Base-by-base conservation (phyloP, 92 coral and sea anemone genomes). In the Heteractis magnifica region DNA sequence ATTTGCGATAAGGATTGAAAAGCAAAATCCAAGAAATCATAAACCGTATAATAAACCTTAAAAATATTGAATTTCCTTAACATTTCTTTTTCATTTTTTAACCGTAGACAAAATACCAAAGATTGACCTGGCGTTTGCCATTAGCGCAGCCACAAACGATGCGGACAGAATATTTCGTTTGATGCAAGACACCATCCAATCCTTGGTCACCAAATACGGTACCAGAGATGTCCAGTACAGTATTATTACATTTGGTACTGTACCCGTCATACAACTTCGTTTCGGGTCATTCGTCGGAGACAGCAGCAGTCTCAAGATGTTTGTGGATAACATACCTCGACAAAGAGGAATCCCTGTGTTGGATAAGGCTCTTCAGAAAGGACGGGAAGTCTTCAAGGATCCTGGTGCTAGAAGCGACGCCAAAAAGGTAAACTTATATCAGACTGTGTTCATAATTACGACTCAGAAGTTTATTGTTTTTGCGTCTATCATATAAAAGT, bases 171-270 rank as follows among this genome's bases (percentile, higher is more conserved):
- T 87, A 16, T 89, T 88, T 72, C 79, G 77, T 52, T 85, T 80
- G 56, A 89, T 95, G 92, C 94, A 93, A 85, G 92, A 90, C 80
- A 84, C 91, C 51, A 89, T 92, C 77, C 90, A 93, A 79, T 85
- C 87, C 49, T 77, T 92, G 19, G 85, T 95, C 81, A 93, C 91
- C 87, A 91, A 92, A 13, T 92, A 93, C 79, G 95, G 94, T 26
- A 71, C 92, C 18, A 82, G 85, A 6, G 87, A 80, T 49, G 73
- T 93, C 51, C 88, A 82, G 64, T 89, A 91, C 77, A 83, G 94
- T 51, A 82, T 93, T 60, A 65, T 93, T 0, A 83, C 92, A 44
- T 93, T 93, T 65, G 94, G 94, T 81, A 75, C 90, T 9, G 50
- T 81, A 5, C 64, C 96, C 12, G 60, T 78, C 14, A 80, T 89